Evolutionary conservation across 2,888 invertebrate species (phyloP), one percentile per base, ranked within the genome.

Genomic region (Bunonema sp.): DNA sequence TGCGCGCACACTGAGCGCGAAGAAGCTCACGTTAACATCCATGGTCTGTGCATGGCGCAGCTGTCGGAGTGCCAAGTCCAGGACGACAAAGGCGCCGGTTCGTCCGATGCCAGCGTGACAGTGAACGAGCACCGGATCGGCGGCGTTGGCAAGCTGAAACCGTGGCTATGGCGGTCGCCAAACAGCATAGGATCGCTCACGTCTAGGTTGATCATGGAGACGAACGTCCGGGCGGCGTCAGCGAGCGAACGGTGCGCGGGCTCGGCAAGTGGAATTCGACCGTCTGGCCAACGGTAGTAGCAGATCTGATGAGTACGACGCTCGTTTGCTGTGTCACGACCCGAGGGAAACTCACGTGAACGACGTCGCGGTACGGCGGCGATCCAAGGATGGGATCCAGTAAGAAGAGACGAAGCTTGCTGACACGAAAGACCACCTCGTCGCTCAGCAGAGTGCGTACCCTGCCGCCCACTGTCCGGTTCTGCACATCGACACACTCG

Each of bases 21-120:
- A 12, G 12, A 10, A 15, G 10, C 23, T 20, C 48, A 48, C 35
- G 46, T 48, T 33, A 42, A 54, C 26, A 38, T 48, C 63, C 59
- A 59, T 30, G 42, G 40, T 34, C 43, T 42, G 12, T 39, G 45
- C 19, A 47, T 29, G 16, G 7, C 19, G 33, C 33, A 42, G 15
- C 7, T 41, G 47, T 5, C 28, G n/a, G n/a, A 44, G 34, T 60
- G 60, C 43, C 65, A 52, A 40, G 57, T 93, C 93, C 79, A 91
- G 88, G 47, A 91, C 77, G 49, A 93, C 82, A 20, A 93, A 77
- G 20, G 93, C 91, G 20, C 93, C 93, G 0, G 93, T 93, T 46
- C 93, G 78, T 0, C 93, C 93, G 53, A 93, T 91, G 34, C 91
- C 91, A 3, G 49, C 52, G 36, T 47, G 49, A 73, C 93, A 93